These are phyloP conservation scores for Ophion ventricosus DNA, from an alignment of 2,888 invertebrate genomes.

Conservation along the genomic window DNA sequence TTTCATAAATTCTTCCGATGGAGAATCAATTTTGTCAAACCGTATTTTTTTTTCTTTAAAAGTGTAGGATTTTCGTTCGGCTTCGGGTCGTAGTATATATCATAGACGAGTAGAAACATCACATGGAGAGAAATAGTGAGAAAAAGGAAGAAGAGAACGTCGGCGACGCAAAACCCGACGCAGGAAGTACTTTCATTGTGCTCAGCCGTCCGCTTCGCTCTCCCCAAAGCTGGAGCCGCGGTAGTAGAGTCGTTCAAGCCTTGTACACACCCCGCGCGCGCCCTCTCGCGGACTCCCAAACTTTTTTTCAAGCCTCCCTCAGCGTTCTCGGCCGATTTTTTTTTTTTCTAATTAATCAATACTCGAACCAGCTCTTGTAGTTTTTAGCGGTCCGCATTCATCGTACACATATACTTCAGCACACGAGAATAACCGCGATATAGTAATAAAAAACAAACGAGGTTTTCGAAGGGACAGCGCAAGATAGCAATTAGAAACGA, in stretches of 20 bases:
- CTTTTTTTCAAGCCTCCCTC: constrained; percentile 63
- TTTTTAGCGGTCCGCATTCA: constrained; percentile 36
- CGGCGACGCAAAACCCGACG: constrained; percentile 64
- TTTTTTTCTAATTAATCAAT: constrained; percentile 74
- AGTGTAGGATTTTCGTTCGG: neutral
- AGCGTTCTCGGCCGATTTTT: constrained; percentile 46
- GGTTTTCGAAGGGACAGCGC: neutral
- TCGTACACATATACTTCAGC: neutral
- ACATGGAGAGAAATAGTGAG: constrained; percentile 27
- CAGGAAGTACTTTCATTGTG: constrained; percentile 69
- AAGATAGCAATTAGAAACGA: neutral
- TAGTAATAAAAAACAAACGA: constrained; percentile 12
- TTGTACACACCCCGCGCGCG: constrained; percentile 41
- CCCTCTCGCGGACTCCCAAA: constrained; percentile 54
- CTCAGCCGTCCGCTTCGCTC: constrained; percentile 50
- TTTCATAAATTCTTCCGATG: neutral
- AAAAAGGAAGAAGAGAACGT: constrained; percentile 46
- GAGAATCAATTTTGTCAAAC: neutral
- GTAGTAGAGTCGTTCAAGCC: constrained; percentile 51
- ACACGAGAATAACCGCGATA: constrained; percentile 30
- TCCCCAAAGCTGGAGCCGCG: constrained; percentile 56
- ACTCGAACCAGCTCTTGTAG: constrained; percentile 62
- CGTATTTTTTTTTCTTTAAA: constrained; percentile 2
- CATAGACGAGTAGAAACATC: constrained; percentile 3
- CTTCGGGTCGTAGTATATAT: neutral